Base-by-base conservation (phyloP, 2,113 vertebrate genomes). In the Blennius ocellaris region DNA sequence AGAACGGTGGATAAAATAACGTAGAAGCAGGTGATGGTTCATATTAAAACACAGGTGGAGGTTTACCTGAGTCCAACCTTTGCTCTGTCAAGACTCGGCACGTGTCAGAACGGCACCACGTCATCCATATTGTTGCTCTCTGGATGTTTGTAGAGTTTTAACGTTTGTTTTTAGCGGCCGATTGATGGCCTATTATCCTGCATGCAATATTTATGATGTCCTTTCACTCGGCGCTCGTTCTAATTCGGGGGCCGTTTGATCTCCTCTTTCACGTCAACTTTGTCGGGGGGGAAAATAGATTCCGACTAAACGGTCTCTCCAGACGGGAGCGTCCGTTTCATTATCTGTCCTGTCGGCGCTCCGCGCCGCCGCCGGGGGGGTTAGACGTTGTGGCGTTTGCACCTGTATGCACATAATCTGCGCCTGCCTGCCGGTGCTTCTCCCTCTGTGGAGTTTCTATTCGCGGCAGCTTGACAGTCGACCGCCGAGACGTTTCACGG, bases 251-350 rank as follows among this genome's bases (percentile, higher is more conserved):
- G 4, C 1, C 6, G 58, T 81, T 86, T 83, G 41, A 68, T 82
- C 73, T 85, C 62, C 59, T 21, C 66, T 80, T 72, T 56, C 51
- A 51, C 12, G 16, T 73, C 64, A 76, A 41, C 71, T 58, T 58
- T 58, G 62, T 63, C n/a, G n/a, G n/a, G 69, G 38, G 61, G 76
- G 74, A 79, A 84, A 90, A 87, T 73, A 71, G 75, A 78, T 53
- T 39, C 14, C 11, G 63, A 70, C 66, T 67, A 45, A 80, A 77
- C 49, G 37, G 53, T 30, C 16, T 83, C 71, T 74, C 62, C 76
- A 72, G 74, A 66, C 80, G 61, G 21, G 60, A 49, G 61, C 49
- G 74, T 75, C 61, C 11, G 12, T 84, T 79, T 87, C 70, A 68
- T 73, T 67, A 16, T 55, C 45, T 11, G 21, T 73, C 73, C 73